Base-by-base conservation (phyloP, 2,888 invertebrate species). In the Metalampra italica region DNA sequence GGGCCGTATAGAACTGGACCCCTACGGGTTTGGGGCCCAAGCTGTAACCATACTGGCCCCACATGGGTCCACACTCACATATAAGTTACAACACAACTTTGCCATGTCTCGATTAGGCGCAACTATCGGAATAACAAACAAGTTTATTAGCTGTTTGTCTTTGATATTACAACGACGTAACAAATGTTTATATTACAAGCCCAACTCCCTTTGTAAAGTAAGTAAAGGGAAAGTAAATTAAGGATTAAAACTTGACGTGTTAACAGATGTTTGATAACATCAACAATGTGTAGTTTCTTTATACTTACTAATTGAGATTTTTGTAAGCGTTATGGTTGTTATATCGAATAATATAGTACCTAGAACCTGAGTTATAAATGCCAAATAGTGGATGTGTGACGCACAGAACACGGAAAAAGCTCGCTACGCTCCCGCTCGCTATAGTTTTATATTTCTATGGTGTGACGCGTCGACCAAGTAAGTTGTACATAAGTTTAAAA, bases 91-190 rank as follows among this genome's bases (percentile, higher is more conserved):
- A 7, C 32, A 9, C 1, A 8, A 32, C 32, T 32, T 32, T 11
- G 8, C 32, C 22, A 22, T 32, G 43, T 13, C 43, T 43, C 43
- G 11, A 14, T 44, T 22, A 45, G 29, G n/a, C 36, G 15, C 29
- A 45, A 37, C 29, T 29, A 37, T 36, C 34, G 37, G 37, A 22
- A 13, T 45, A 22, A 15, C 37, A 34, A 40, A 46, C 46, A 46
- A 30, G 30, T 46, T 46, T 40, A 46, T 46, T 46, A 40, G 39
- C 41, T 46, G 41, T 46, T 46, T 46, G 46, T 34, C 40, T 34
- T 41, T 41, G 22, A 34, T 41, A 40, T 45, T 45, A 45, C 29
- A 9, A 29, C 29, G 29, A 12, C 34, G 36, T 30, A 39, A n/a
- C 13, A 42, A 30, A 13, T 42, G 42, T 42, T 42, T 7, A 9